These are phyloP conservation scores for Peromyscus eremicus DNA, from an alignment of 2,797 vertebrate species.

Conservation along the genomic window DNA sequence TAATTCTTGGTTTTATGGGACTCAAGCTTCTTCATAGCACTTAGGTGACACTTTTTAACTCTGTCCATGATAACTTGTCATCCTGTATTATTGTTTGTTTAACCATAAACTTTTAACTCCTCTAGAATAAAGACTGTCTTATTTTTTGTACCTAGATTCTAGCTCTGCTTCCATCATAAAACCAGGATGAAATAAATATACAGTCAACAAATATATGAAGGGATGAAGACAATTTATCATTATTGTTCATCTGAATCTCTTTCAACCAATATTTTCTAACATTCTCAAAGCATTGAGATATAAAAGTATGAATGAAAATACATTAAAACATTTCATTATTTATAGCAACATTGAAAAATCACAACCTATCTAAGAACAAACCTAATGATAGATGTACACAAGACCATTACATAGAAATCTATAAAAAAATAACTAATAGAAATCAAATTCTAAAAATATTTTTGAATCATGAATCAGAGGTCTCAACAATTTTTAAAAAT, in stretches of 20 bases:
- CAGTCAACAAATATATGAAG: background rate
- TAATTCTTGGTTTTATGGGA: background rate
- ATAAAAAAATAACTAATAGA: background rate
- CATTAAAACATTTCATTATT: background rate
- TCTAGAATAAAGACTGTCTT: background rate
- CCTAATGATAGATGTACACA: background rate
- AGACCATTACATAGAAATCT: background rate
- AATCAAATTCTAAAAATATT: background rate
- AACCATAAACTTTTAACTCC: background rate
- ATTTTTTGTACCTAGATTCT: background rate
- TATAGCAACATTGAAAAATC: background rate
- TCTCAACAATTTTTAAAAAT: background rate
- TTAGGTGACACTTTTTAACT: background rate
- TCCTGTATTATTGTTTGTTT: background rate
- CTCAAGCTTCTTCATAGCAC: background rate
- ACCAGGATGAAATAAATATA: background rate
- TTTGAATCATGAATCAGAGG: background rate
- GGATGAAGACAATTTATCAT: background rate
- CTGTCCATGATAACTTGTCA: background rate
- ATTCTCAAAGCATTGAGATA: background rate
- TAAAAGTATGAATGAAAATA: background rate
- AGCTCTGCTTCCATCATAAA: background rate
- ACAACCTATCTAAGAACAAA: conserved; percentile 20
- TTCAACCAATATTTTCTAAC: conserved; percentile 15
- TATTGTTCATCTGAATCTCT: background rate